Base-by-base conservation (phyloP, 2,113 vertebrate genomes). In the Eulacestoma nigropectus region DNA sequence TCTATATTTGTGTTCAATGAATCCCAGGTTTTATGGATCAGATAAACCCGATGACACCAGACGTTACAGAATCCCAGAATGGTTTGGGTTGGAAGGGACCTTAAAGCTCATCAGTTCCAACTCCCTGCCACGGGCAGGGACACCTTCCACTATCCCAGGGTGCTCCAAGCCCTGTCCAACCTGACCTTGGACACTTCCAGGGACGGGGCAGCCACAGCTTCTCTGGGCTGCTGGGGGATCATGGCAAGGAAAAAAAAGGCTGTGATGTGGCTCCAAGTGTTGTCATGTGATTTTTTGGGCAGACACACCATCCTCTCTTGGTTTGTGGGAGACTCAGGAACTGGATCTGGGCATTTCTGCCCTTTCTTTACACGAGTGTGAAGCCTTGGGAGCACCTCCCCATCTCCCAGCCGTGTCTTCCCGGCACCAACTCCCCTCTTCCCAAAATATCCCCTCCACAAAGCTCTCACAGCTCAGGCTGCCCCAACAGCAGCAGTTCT, bases 361-460 rank as follows among this genome's bases (percentile, higher is more conserved):
- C 59, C 37, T 59, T 69, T 30, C 44, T 65, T 81, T 44, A n/a
- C 4, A 0, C 0, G 0, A 73, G 13, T 3, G 32, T 10, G 59
- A 81, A 70, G 23, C 52, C n/a, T n/a, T 16, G 64, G 69, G 56
- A 67, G 15, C 39, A 77, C 7, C 42, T 8, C 41, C 30, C 4
- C 26, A 21, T 21, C 30, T 33, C 79, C n/a, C 67, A 83, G 70
- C 42, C 0, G 6, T 37, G 15, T 59, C 35, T 37, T 68, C 75
- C 65, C 5, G 1, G 69, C 67, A 83, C 6, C 49, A 80, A 8
- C 32, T 76, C 44, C 20, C 7, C 0, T 16, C 64, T 67, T 78
- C 91, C 88, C 74, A 67, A 90, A 95, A 92, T 84, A 94, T 84
- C 69, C 78, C 56, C 39, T 69, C 41, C 26, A 27, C 60, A 60